Percentiles rank a stretch among this genome's conserved stretches.
Conservation (phyloP, 1,140 invertebrate species). For the Heliothis virescens region DNA sequence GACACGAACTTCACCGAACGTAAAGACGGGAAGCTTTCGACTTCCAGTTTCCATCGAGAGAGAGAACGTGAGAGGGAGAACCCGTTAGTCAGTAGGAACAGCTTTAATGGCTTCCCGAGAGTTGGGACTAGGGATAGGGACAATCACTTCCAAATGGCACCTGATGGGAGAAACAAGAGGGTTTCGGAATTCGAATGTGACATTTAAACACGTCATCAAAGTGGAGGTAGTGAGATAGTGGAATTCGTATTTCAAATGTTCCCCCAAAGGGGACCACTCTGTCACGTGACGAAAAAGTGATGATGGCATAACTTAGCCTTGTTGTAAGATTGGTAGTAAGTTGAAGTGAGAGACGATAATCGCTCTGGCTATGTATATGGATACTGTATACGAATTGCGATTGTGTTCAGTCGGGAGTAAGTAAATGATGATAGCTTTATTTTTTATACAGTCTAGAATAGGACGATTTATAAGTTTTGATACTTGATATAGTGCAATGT, state of each 20-base stretch:
- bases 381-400: conserved; percentile 7
- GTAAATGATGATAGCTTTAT: background rate
- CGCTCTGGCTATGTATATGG: conserved; percentile 15
- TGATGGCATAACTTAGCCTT: conserved; percentile 18
- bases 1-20: conserved; percentile 80
- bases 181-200: conserved; percentile 88
- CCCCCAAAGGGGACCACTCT: background rate
- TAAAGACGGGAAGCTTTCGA: conserved; percentile 82
- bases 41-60: conserved; percentile 82
- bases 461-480: background rate
- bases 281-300: background rate
- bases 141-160: conserved; percentile 76
- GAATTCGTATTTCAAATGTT: background rate
- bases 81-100: conserved; percentile 81
- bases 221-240: conserved; percentile 9
- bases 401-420: background rate
- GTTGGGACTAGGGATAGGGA: conserved; percentile 75
- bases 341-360: conserved; percentile 10
- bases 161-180: conserved; percentile 83
- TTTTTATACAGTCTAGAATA: background rate
- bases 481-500: background rate
- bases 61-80: conserved; percentile 81
- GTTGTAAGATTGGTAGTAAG: background rate
- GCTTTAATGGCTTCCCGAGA: conserved; percentile 81
- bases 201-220: conserved; percentile 76